Conservation (phyloP, 2,797 vertebrate genomes). For the Sebastes melanostomus region DNA sequence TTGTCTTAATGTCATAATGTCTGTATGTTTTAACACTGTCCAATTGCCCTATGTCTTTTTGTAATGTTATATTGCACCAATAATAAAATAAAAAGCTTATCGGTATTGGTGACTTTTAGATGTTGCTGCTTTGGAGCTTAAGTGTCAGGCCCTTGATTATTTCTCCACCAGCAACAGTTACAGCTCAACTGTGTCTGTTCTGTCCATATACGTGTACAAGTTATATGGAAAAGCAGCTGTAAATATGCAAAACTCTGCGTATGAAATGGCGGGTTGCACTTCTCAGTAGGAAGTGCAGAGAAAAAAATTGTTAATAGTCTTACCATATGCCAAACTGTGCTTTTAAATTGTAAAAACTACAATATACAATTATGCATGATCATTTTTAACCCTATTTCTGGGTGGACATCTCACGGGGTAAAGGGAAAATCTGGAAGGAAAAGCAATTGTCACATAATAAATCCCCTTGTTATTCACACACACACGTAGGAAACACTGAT, state of each 20-base stretch:
- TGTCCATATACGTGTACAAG: background rate
- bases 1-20: no score
- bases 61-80: no score
- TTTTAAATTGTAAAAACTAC: background rate
- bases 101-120: background rate
- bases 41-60: no score
- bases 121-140: background rate
- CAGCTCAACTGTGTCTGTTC: background rate
- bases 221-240: background rate
- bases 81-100: no score
- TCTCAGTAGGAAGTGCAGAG: background rate
- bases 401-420: background rate
- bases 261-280: background rate
- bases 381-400: background rate
- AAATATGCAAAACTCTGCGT: background rate
- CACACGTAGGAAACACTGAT: background rate
- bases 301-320: background rate
- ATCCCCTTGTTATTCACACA: background rate
- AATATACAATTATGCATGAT: background rate
- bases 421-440: background rate
- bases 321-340: background rate
- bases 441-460: constrained; percentile 1
- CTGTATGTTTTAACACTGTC: no score
- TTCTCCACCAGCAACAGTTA: background rate
- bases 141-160: background rate